Base-by-base conservation (phyloP, 2,888 invertebrate species). In the Drosophila tripunctata region DNA sequence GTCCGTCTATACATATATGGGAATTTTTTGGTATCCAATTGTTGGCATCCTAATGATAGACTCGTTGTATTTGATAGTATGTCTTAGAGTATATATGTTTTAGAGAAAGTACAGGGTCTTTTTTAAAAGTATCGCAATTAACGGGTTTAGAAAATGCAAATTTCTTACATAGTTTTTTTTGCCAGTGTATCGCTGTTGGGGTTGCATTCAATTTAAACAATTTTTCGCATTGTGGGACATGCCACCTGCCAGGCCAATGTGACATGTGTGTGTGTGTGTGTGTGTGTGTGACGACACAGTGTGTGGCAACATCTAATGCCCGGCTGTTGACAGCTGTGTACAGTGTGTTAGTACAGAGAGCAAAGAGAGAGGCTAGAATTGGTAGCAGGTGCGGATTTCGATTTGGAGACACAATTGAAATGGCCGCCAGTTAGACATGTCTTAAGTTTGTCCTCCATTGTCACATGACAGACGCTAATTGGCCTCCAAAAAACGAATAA, bases 211-310 rank as follows among this genome's bases (percentile, higher is more conserved):
- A 47, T 56, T 48, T 62, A 67, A 36, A 52, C 67, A 71, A 64
- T 74, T 40, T 69, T 48, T 33, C 14, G 58, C 14, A 24, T 51
- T 67, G 21, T 19, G 41, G 30, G 33, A 36, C n/a, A 52, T 54
- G 52, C 73, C 72, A 73, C 73, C 74, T 68, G 61, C 65, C 60
- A 40, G 48, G 68, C 56, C 52, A 5, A 17, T 47, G 54, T 67
- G 68, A 57, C 73, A 73, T 61, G 56, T 57, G 64, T 4, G 2
- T 15, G 14, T 30, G 6, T 36, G 35, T 36, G 27, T 33, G 7
- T 48, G n/a, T 50, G 45, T 30, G n/a, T 6, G 14, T 36, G 30
- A n/a, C 33, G 17, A 27, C 21, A 38, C 14, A 5, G 33, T 27
- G 44, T 40, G 31, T 33, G 38, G 33, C 24, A 41, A 31, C 35